Conservation (phyloP, 2,797 vertebrate species). For the Smutsia temminckii region DNA sequence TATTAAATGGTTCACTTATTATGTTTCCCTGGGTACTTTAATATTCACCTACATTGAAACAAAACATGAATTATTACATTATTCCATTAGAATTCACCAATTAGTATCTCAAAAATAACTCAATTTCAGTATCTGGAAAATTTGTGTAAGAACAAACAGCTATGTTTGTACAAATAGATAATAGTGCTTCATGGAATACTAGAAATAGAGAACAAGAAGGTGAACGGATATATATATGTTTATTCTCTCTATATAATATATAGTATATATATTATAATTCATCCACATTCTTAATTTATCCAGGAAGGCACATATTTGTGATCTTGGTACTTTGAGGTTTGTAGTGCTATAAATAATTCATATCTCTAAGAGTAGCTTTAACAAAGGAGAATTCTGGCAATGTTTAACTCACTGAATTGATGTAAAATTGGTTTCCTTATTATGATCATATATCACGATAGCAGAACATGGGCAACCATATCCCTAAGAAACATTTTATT, state of each 20-base stretch:
- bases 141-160: neutral
- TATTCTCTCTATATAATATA: neutral
- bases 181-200: neutral
- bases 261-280: neutral
- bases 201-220: neutral
- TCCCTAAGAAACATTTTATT: neutral
- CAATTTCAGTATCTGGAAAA: neutral
- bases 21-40: neutral
- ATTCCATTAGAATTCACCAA: neutral
- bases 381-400: neutral
- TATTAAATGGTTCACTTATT: neutral
- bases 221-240: neutral
- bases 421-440: neutral
- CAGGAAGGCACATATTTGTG: neutral
- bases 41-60: neutral
- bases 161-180: neutral
- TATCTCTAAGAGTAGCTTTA: neutral
- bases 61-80: neutral
- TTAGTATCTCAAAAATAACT: neutral
- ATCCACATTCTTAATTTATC: neutral
- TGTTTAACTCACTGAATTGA: neutral
- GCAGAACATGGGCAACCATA: neutral
- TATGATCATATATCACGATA: neutral
- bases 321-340: neutral
- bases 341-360: neutral